Percentiles rank a stretch among this genome's conserved stretches.
These are phyloP conservation scores for Pitta sordida DNA, from an alignment of 2,113 vertebrate species.

Conservation along the genomic window DNA sequence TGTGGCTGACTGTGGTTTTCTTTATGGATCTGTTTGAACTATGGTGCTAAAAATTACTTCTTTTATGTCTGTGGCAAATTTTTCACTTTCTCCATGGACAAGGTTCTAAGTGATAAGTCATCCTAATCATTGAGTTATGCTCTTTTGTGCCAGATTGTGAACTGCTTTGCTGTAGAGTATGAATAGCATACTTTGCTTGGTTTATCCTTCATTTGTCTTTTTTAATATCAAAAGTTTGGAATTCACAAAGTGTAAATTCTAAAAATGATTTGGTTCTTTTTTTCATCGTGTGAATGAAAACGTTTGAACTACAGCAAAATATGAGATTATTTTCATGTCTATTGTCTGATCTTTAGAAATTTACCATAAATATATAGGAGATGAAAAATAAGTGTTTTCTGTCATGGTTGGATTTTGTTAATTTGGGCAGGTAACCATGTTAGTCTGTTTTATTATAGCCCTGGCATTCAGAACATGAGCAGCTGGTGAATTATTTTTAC, in stretches of 20 bases:
- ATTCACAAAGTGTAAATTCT: neutral
- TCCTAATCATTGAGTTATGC: neutral
- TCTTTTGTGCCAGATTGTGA: neutral
- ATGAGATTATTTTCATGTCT: neutral
- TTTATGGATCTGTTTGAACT: neutral
- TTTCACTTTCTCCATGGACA: neutral
- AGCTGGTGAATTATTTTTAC: neutral
- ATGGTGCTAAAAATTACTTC: neutral
- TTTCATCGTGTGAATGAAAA: neutral
- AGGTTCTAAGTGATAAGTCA: neutral
- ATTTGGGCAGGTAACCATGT: neutral
- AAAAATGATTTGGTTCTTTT: neutral
- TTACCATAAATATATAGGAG: neutral
- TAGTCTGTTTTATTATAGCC: neutral
- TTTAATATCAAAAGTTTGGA: neutral
- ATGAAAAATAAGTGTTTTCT: neutral
- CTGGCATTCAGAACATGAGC: neutral
- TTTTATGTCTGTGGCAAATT: neutral
- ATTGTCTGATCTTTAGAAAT: neutral
- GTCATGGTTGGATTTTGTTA: neutral
- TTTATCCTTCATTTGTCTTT: neutral
- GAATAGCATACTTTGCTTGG: neutral
- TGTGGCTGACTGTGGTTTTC: neutral
- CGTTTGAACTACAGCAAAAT: neutral
- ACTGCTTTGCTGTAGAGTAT: neutral